Conservation (phyloP, 2,888 invertebrate genomes). For the Spodoptera exigua region DNA sequence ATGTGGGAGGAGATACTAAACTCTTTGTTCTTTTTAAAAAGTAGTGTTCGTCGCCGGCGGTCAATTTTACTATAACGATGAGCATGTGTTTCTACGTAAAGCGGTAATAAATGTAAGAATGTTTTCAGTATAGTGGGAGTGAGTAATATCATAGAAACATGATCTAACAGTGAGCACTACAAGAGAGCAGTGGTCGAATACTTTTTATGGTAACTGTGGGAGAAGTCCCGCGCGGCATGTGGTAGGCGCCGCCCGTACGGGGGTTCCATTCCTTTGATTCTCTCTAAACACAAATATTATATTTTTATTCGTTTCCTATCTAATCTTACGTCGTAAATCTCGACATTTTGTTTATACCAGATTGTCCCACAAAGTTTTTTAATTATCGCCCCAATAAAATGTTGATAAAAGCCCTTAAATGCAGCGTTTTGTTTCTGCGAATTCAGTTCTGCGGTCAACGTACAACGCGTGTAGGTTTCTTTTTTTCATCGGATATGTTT, state of each 20-base stretch:
- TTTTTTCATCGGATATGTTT: conserved; percentile 30
- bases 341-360: conserved; percentile 58
- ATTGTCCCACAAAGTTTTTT: conserved; percentile 56
- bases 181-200: conserved; percentile 40
- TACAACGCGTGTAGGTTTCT: conserved; percentile 9
- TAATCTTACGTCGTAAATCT: conserved; percentile 70
- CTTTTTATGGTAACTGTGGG: conserved; percentile 42
- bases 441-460: conserved; percentile 28
- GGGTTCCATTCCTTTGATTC: conserved; percentile 56
- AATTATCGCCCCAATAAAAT: conserved; percentile 57
- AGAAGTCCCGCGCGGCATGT: conserved; percentile 65
- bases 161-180: conserved; percentile 47
- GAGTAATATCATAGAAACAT: conserved; percentile 46
- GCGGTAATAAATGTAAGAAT: conserved; percentile 28
- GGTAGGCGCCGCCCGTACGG: conserved; percentile 71
- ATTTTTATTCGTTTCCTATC: conserved; percentile 66
- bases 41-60: conserved; percentile 15
- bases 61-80: conserved; percentile 35
- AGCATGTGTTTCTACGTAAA: conserved; percentile 26
- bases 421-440: conserved; percentile 55
- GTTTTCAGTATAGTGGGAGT: conserved; percentile 26
- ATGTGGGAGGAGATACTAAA: conserved; percentile 2
- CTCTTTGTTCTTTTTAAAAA: conserved; percentile 13
- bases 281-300: conserved; percentile 57
- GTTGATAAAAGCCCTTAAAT: conserved; percentile 51